Base-by-base conservation (phyloP, 2,888 invertebrate genomes). In the Amiota communis region DNA sequence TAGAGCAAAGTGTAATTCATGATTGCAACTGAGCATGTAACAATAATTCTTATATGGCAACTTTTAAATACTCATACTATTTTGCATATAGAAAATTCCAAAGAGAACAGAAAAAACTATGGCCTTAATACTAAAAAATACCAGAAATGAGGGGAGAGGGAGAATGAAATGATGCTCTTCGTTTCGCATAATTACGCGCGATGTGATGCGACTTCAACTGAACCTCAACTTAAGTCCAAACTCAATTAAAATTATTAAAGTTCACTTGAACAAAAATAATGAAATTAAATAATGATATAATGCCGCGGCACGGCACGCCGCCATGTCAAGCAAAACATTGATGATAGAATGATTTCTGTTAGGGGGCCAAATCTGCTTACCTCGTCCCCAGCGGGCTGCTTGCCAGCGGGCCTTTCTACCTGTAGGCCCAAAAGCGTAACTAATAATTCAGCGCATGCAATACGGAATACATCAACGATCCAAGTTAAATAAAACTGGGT, bases 131-230 rank as follows among this genome's bases (percentile, higher is more conserved):
- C 36, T 36, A 36, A 36, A 36, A 23, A 3, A 23, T 23, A n/a
- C 48, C 12, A 12, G n/a, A 59, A 9, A 12, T 0, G 10, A n/a
- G 13, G 3, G 12, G 6, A n/a, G 61, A 3, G 6, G 12, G 11
- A 20, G 61, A n/a, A 12, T 61, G 15, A 53, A 49, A 67, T 67
- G 67, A 65, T 69, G 75, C 72, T 13, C 77, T 78, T 84, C 86
- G 85, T 80, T 85, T 85, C 86, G 83, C 86, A 84, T 83, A 83
- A 83, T 83, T 83, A 83, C 86, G 86, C 86, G 83, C 83, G 77
- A 80, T 11, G 20, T 20, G 15, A 53, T 15, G 13, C 1, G 36
- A 36, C 36, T 36, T 36, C 36, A 36, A 36, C 36, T 36, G 36
- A 36, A 36, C 36, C 36, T 36, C 36, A 36, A 82, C 83, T 80